A percentile compares a stretch with the other conserved stretches of the same genome.
These are phyloP conservation scores for Ptychobarbus kaznakovi DNA, from an alignment of 2,797 vertebrate genomes.

Conservation along the genomic window DNA sequence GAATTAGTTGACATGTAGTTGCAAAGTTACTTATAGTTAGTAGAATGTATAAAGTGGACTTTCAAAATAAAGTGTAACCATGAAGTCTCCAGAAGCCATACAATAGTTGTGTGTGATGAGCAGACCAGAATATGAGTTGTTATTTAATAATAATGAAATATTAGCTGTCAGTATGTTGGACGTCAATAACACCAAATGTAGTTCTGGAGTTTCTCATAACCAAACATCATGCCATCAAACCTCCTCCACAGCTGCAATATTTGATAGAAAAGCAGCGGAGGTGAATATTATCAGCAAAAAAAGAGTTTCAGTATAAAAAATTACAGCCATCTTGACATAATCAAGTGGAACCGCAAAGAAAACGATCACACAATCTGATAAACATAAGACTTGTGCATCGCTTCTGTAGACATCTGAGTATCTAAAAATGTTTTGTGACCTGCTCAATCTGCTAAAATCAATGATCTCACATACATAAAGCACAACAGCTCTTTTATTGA, in stretches of 20 bases:
- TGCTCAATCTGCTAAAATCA: neutral
- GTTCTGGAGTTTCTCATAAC: neutral
- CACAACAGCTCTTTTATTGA: slow-evolving; percentile 47
- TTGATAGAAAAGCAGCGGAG: neutral
- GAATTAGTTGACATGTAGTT: no score
- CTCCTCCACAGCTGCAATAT: neutral
- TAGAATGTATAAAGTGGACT: no score
- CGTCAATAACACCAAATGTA: neutral
- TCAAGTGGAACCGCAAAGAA: neutral
- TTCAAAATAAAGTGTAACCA: no score
- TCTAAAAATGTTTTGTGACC: slow-evolving; percentile 4
- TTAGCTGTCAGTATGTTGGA: neutral
- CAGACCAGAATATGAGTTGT: neutral
- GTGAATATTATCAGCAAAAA: neutral
- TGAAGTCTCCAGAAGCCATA: neutral
- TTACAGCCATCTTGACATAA: neutral
- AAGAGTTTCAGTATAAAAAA: neutral
- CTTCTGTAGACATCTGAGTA: neutral
- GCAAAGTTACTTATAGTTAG: no score
- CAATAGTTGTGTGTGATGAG: neutral
- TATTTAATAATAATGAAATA: neutral
- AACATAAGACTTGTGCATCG: neutral
- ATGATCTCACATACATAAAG: slow-evolving; percentile 4
- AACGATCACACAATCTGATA: neutral
- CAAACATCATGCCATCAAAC: neutral